phyloP scores from a whole-genome alignment of 2,888 invertebrate species.

The Hartigia nigra region DNA sequence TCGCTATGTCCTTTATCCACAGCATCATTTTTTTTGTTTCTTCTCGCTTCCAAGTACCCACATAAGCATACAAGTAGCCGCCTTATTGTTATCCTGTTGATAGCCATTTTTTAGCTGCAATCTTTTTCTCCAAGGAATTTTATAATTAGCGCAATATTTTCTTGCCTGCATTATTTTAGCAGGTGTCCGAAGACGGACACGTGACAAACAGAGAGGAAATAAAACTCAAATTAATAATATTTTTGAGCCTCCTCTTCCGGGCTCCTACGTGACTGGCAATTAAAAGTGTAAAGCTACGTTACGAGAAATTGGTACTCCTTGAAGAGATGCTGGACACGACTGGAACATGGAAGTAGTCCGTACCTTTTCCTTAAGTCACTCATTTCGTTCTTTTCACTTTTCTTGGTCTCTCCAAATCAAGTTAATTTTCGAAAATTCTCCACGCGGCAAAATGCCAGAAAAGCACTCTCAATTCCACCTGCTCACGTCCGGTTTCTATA shows the following conservation, averaged over 20 bases:
- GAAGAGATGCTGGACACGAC: not conserved
- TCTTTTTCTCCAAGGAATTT: not conserved
- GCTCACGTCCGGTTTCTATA: not conserved
- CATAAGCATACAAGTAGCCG: not conserved
- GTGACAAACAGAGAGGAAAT: not conserved
- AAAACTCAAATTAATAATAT: not conserved
- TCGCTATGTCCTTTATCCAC: not conserved
- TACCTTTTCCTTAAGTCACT: not conserved
- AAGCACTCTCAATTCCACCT: not conserved
- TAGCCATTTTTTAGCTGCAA: not conserved
- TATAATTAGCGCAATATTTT: not conserved
- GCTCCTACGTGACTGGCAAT: not conserved
- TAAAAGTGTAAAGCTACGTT: not conserved
- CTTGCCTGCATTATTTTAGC: not conserved
- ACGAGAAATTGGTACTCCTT: not conserved
- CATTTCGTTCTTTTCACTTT: not conserved
- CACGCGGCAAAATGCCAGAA: not conserved
- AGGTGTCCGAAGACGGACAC: not conserved
- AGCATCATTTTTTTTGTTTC: not conserved
- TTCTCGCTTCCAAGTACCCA: conserved; percentile 11
- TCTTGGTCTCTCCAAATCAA: not conserved
- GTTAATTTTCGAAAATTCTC: not conserved
- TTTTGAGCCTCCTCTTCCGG: not conserved
- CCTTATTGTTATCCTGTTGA: not conserved
- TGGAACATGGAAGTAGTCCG: not conserved